phyloP scores from a whole-genome alignment of 2,888 invertebrate genomes.

The Nemoura dubitans region DNA sequence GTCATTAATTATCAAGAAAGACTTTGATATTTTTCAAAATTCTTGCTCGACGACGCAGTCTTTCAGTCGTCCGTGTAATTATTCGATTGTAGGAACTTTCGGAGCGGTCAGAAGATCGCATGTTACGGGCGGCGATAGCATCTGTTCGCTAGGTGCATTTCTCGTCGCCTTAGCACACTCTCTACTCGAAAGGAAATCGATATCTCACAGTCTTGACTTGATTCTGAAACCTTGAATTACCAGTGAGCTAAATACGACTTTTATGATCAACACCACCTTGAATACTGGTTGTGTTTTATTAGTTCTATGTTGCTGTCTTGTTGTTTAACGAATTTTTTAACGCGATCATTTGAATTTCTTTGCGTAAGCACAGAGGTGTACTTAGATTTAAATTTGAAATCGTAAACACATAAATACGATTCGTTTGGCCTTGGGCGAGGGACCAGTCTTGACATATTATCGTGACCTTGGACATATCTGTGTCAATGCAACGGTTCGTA shows the following conservation, averaged over 20 bases:
- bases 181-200: not conserved
- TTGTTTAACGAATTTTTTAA: too few species aligned
- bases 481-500: not conserved
- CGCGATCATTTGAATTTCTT: too few species aligned
- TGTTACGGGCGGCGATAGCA: not conserved
- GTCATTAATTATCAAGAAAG: not conserved
- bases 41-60: not conserved
- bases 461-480: not conserved
- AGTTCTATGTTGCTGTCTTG: too few species aligned
- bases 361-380: too few species aligned
- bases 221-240: not conserved
- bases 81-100: not conserved
- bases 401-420: too few species aligned
- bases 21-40: not conserved
- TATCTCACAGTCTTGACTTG: conserved; percentile 7
- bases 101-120: not conserved
- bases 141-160: not conserved
- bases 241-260: not conserved
- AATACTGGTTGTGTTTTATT: not conserved
- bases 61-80: too few species aligned
- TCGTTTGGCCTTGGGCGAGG: not conserved
- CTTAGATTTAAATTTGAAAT: too few species aligned
- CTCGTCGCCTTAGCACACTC: conserved; percentile 7
- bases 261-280: not conserved
- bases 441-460: not conserved